Conservation (phyloP, 2,888 invertebrate species). For the Bellardia bayeri region DNA sequence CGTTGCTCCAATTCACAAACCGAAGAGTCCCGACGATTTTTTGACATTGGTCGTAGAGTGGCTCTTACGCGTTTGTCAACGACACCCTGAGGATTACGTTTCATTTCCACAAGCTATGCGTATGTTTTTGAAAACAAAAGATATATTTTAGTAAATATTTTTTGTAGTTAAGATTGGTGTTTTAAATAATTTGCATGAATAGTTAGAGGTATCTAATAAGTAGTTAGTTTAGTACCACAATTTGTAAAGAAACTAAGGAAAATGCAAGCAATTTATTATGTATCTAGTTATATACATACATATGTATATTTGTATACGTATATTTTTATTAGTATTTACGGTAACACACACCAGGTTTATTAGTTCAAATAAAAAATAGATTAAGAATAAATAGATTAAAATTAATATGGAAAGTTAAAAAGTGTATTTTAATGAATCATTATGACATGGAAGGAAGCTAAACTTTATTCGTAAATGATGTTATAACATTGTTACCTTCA, state of each 20-base stretch:
- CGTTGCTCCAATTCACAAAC: slow-evolving; percentile 93
- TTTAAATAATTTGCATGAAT: slow-evolving; percentile 59
- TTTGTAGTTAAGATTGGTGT: background rate
- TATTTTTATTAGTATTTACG: background rate
- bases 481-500: too few relatives aligned
- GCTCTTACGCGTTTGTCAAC: slow-evolving; percentile 94
- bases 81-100: slow-evolving; percentile 92
- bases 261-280: slow-evolving; percentile 10
- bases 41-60: slow-evolving; percentile 93
- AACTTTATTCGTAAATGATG: too few relatives aligned
- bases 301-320: background rate
- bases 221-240: slow-evolving; percentile 9
- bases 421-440: background rate
- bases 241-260: background rate
- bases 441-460: too few relatives aligned
- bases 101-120: slow-evolving; percentile 92
- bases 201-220: slow-evolving; percentile 38
- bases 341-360: background rate
- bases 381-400: background rate
- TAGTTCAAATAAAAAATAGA: slow-evolving; percentile 3
- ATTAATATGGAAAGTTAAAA: background rate
- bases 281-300: background rate
- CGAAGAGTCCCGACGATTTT: slow-evolving; percentile 91
- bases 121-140: background rate
- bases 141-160: background rate